These are phyloP conservation scores for Platysternon megacephalum DNA, from an alignment of 2,113 vertebrate species.

Conservation along the genomic window DNA sequence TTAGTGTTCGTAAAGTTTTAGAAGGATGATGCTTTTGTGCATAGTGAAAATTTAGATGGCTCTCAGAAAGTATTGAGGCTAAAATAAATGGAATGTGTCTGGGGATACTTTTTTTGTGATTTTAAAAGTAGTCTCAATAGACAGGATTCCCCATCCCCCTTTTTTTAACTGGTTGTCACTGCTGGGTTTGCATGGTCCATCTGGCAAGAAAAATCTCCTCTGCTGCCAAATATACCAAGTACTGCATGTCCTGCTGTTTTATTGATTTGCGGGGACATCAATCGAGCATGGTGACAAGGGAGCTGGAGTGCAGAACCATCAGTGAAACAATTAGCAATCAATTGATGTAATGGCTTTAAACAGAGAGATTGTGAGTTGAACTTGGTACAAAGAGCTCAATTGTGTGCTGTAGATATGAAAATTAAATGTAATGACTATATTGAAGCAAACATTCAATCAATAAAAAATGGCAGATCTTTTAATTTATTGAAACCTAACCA, in stretches of 20 bases:
- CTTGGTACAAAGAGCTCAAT: not conserved
- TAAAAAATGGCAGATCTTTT: not conserved
- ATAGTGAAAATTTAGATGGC: not conserved
- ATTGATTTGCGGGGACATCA: not conserved
- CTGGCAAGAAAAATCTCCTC: not conserved
- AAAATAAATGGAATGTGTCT: not conserved
- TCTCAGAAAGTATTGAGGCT: not conserved
- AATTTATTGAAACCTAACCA: not conserved
- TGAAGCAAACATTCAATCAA: not conserved
- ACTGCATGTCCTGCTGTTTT: not conserved
- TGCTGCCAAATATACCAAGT: not conserved
- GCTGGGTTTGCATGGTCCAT: not conserved
- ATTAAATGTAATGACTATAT: not conserved
- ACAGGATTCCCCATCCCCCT: not conserved
- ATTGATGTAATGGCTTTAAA: not conserved
- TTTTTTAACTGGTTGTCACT: not conserved
- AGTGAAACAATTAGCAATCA: not conserved
- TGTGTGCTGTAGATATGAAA: not conserved
- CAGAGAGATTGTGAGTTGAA: not conserved
- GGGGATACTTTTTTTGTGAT: not conserved
- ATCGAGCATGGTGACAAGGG: not conserved
- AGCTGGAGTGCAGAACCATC: constrained; percentile 8
- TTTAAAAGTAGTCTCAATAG: not conserved
- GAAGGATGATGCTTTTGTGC: no score
- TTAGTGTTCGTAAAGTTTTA: not conserved